A percentile compares a stretch with the other conserved stretches of the same genome.
Evolutionary conservation across 2,888 invertebrate species (phyloP).

Genomic region (Atrina japonica): DNA sequence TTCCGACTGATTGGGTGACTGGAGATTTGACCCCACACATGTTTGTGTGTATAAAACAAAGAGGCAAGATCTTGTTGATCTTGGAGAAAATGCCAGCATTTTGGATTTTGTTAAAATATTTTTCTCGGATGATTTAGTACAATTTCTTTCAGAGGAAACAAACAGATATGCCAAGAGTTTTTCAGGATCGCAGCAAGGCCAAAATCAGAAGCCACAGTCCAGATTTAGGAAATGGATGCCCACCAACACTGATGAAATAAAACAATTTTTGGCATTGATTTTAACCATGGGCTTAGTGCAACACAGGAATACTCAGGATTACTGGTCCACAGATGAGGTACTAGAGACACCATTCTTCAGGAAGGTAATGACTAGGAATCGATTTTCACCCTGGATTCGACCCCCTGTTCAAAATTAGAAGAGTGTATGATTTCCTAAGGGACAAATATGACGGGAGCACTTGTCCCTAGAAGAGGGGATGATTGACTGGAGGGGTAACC

Average conservation of each 20-base stretch:
- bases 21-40: too few relatives aligned
- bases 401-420: slow-evolving; percentile 9
- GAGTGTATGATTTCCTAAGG: slow-evolving; percentile 7
- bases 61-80: too few relatives aligned
- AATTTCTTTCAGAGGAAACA: too few relatives aligned
- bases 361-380: slow-evolving; percentile 15
- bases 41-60: too few relatives aligned
- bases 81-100: too few relatives aligned
- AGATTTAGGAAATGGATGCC: not conserved
- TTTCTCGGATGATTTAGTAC: too few relatives aligned
- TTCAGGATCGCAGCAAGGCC: too few relatives aligned
- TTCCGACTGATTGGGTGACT: too few relatives aligned
- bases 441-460: slow-evolving; percentile 16
- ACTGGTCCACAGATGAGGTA: slow-evolving; percentile 15
- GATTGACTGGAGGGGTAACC: slow-evolving; percentile 29
- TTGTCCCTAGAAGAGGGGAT: slow-evolving; percentile 27
- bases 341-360: slow-evolving; percentile 10
- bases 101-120: too few relatives aligned
- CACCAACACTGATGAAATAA: slow-evolving; percentile 1
- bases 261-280: not conserved
- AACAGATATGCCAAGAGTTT: too few relatives aligned
- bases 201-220: too few relatives aligned
- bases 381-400: slow-evolving; percentile 20
- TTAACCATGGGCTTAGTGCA: slow-evolving; percentile 10
- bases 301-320: slow-evolving; percentile 6